These are phyloP conservation scores for Melipona bicolor DNA, from an alignment of 2,888 invertebrate species.

Conservation along the genomic window DNA sequence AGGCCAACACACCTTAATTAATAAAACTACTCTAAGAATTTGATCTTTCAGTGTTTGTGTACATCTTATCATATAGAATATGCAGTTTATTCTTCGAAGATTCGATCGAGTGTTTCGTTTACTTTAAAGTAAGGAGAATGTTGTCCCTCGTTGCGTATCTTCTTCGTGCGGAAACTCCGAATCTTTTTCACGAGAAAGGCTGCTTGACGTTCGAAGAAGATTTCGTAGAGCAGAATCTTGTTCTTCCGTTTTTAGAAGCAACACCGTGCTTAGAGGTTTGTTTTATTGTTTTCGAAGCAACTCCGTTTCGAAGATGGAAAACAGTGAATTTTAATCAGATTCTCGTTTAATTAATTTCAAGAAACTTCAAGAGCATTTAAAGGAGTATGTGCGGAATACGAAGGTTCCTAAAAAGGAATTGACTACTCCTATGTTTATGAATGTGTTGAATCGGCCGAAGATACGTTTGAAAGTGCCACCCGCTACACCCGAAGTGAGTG, in stretches of 20 bases:
- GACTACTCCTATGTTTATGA: constrained; percentile 54
- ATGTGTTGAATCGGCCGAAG: constrained; percentile 52
- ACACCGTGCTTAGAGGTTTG: constrained; percentile 50
- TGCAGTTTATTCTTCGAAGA: constrained; percentile 41
- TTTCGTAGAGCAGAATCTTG: constrained; percentile 51
- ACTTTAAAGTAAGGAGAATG: constrained; percentile 49
- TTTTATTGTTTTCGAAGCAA: neutral
- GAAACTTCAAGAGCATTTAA: constrained; percentile 33
- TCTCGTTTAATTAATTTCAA: constrained; percentile 12
- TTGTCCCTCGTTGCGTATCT: constrained; percentile 55
- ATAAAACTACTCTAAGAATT: neutral
- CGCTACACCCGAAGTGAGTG: constrained; percentile 56
- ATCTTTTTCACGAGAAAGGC: constrained; percentile 31
- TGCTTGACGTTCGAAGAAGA: constrained; percentile 37
- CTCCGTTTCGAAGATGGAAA: neutral
- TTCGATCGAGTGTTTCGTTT: constrained; percentile 51
- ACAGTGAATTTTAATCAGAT: neutral
- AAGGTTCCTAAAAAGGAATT: constrained; percentile 16
- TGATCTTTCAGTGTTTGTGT: constrained; percentile 56
- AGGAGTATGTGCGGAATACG: constrained; percentile 6
- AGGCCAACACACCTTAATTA: neutral
- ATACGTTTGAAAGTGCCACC: constrained; percentile 31
- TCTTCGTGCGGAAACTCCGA: constrained; percentile 34
- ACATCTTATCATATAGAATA: constrained; percentile 56
- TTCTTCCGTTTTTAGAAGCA: constrained; percentile 49